Evolutionary conservation across 64 coral and sea anemone genomes (phyloP).

Genomic region (Cladopsammia gracilis): DNA sequence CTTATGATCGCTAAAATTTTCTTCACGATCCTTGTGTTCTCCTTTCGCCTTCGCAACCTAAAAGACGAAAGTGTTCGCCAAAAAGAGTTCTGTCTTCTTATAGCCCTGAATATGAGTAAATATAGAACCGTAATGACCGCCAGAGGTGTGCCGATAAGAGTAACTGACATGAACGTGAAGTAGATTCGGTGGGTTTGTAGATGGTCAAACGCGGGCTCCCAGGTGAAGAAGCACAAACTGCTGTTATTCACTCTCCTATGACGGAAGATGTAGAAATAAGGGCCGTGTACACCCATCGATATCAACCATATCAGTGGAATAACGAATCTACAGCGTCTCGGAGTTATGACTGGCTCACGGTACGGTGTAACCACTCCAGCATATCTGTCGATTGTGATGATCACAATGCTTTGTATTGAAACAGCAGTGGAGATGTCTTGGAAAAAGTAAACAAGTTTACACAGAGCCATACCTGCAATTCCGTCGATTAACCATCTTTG

Average conservation of each 20-base stretch:
- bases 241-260: background rate
- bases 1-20: constrained; percentile 16
- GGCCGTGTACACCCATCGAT: background rate
- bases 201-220: constrained; percentile 30
- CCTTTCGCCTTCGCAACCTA: background rate
- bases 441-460: constrained; percentile 48
- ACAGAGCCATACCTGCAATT: background rate
- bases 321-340: background rate
- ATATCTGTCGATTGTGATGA: constrained; percentile 57
- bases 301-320: constrained; percentile 52
- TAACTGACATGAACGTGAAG: background rate
- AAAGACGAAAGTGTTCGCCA: background rate
- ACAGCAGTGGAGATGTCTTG: constrained; percentile 67
- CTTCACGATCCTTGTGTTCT: background rate
- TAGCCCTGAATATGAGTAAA: constrained; percentile 47
- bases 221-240: constrained; percentile 12
- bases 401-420: constrained; percentile 61
- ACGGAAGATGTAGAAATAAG: constrained; percentile 27
- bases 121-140: constrained; percentile 47
- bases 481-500: constrained; percentile 38
- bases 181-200: background rate
- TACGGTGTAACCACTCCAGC: constrained; percentile 33
- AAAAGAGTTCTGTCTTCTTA: background rate
- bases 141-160: constrained; percentile 49
- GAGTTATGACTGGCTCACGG: background rate